A percentile compares a stretch with the other conserved stretches of the same genome.
Conservation (phyloP, 2,113 vertebrate species). For the Sakesphorus luctuosus region DNA sequence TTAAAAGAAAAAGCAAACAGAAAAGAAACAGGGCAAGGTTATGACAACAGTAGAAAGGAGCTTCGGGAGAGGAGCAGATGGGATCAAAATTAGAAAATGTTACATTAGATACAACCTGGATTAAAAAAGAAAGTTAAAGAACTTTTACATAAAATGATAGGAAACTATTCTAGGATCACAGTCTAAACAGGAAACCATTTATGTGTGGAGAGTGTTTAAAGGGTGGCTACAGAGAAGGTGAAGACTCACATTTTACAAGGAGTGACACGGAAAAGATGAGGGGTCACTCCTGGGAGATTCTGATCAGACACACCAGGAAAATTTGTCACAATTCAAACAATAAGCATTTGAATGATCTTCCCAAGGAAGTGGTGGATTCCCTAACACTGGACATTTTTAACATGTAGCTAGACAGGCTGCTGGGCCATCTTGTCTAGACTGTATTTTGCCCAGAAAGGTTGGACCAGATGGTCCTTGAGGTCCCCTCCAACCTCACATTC, state of each 20-base stretch:
- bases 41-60: not conserved
- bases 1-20: fast-evolving
- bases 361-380: not conserved
- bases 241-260: not conserved
- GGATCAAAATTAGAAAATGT: not conserved
- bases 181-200: not conserved
- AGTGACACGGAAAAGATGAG: fast-evolving
- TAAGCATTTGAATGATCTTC: not conserved
- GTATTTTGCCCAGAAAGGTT: not conserved
- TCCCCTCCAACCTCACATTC: not conserved
- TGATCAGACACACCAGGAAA: not conserved
- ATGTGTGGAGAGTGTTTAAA: not conserved
- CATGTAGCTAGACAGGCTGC: not conserved
- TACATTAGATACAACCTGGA: not conserved
- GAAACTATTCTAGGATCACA: not conserved
- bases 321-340: not conserved
- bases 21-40: not conserved
- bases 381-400: not conserved
- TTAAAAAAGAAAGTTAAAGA: not conserved
- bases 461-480: not conserved
- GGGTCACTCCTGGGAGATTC: not conserved
- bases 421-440: not conserved
- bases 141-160: not conserved
- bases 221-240: not conserved
- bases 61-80: fast-evolving